Base-by-base conservation (phyloP, 2,797 vertebrate species). In the Miichthys miiuy region DNA sequence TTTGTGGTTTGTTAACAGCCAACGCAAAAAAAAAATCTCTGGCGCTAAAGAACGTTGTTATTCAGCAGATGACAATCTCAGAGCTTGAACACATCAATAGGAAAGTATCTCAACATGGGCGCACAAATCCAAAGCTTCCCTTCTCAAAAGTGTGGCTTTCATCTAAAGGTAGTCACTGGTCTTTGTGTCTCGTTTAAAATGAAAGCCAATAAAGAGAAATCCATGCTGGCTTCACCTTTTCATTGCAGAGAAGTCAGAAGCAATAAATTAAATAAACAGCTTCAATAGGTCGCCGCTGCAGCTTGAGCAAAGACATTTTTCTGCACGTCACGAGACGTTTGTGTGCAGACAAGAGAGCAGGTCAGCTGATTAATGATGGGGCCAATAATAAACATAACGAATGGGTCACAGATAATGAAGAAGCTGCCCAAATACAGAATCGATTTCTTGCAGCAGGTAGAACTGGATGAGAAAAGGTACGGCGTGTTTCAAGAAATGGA, bases 361-460 rank as follows among this genome's bases (percentile, higher is more conserved):
- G 20, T 20, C 56, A 42, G 42, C 10, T 58, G 54, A 84, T 88
- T 68, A 50, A 20, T 68, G 69, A 54, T 34, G 65, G 71, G 52
- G 67, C 80, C 58, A 56, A 27, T 51, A 44, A 75, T 73, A 56
- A 87, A 73, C 77, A 73, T 68, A 56, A 82, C 74, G 46, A 61
- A 82, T 21, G 50, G 68, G 66, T 79, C 64, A 64, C 14, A 7
- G 20, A 18, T 48, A 57, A 82, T 84, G 47, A 80, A 41, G 75
- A 62, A 47, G 44, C 54, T 47, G 69, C 44, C 25, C n/a, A 14
- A 56, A 62, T 23, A 52, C 41, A 68, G 48, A 67, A 67, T 30
- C 21, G 20, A 68, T 71, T 44, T 68, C 56, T 30, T 27, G 51
- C 64, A 47, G 47, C 30, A 41, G 0, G 5, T n/a, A 42, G 18